A percentile compares a stretch with the other conserved stretches of the same genome.
These are phyloP conservation scores for Panulirus ornatus DNA, from an alignment of 1,140 invertebrate species.

Conservation along the genomic window DNA sequence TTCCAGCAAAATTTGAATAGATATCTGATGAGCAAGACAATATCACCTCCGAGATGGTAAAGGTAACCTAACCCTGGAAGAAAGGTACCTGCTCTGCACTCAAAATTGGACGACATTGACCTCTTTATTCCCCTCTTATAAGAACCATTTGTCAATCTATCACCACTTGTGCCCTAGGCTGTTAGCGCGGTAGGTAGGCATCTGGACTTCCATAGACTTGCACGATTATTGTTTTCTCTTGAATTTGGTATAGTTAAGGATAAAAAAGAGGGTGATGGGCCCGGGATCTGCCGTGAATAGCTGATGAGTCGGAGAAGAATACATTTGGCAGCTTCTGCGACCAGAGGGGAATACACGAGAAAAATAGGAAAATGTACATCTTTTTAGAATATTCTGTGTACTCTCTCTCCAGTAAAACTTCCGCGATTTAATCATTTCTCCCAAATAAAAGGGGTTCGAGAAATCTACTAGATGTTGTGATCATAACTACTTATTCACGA, in stretches of 20 bases:
- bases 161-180: background rate
- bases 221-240: conserved; percentile 39
- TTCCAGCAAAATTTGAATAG: background rate
- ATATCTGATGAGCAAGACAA: background rate
- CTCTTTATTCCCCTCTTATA: background rate
- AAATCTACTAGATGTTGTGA: no score
- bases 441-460: no score
- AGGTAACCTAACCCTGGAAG: background rate
- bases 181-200: background rate
- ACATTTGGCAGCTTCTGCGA: background rate
- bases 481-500: no score
- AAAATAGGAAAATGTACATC: background rate
- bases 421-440: no score
- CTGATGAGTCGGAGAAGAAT: conserved; percentile 2
- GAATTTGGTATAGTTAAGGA: conserved; percentile 44
- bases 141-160: background rate
- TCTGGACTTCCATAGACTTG: conserved; percentile 30
- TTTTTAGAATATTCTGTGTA: no score
- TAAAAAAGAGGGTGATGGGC: conserved; percentile 16
- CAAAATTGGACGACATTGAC: background rate
- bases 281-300: conserved; percentile 3
- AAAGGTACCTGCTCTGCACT: background rate
- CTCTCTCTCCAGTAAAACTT: no score
- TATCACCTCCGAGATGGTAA: background rate
- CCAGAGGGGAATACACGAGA: background rate